A percentile compares a stretch with the other conserved stretches of the same genome.
Evolutionary conservation across 2,888 invertebrate genomes (phyloP).

Genomic region (Smittia aterrima): DNA sequence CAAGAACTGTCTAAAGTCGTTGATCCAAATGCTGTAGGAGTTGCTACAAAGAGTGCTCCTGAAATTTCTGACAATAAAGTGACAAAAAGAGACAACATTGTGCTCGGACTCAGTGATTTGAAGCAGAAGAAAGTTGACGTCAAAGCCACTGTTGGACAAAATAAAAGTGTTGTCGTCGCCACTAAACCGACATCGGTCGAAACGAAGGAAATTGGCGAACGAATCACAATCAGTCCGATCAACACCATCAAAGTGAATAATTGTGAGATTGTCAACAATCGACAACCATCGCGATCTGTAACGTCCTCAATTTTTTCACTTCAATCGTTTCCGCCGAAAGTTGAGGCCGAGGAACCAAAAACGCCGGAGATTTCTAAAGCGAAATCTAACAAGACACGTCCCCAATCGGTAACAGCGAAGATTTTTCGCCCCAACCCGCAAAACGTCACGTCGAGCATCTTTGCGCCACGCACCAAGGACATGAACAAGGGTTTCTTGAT

Average conservation of each 20-base stretch:
- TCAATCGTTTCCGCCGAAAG: conserved; percentile 48
- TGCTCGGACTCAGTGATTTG: conserved; percentile 38
- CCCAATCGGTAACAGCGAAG: conserved; percentile 43
- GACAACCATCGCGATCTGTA: conserved; percentile 48
- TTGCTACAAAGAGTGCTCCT: neutral
- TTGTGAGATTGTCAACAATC: conserved; percentile 43
- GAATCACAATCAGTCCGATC: conserved; percentile 15
- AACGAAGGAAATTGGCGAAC: neutral
- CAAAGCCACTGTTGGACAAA: conserved; percentile 1
- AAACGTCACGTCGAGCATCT: conserved; percentile 72
- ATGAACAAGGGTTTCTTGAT: conserved; percentile 92
- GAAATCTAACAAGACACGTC: conserved; percentile 37
- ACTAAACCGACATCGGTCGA: neutral
- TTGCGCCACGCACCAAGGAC: conserved; percentile 81
- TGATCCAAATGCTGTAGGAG: conserved; percentile 4
- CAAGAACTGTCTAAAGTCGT: conserved; percentile 44
- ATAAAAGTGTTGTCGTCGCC: neutral
- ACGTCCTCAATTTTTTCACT: conserved; percentile 44
- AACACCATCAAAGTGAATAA: conserved; percentile 37
- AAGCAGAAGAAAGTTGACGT: conserved; percentile 23
- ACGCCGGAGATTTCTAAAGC: conserved; percentile 2
- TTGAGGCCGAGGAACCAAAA: conserved; percentile 40
- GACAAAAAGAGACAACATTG: conserved; percentile 37
- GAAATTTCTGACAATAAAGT: neutral
- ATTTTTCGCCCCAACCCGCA: conserved; percentile 56